phyloP scores from a whole-genome alignment of 1,140 invertebrate species.

The Asbolus verrucosus region DNA sequence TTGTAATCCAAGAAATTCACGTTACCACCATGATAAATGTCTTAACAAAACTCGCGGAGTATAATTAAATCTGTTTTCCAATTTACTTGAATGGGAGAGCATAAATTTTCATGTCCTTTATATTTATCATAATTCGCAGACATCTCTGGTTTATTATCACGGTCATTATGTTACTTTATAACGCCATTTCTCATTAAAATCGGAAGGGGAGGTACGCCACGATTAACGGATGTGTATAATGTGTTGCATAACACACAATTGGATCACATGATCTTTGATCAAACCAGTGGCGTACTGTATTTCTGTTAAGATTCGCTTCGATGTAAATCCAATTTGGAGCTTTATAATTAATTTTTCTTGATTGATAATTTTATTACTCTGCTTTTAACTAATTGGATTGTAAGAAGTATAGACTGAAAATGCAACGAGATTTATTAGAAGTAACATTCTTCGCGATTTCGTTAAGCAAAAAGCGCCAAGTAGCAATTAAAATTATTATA shows the following conservation, averaged over 20 bases:
- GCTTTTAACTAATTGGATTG: no score
- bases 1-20: constrained; percentile 1
- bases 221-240: constrained; percentile 6
- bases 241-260: constrained; percentile 8
- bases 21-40: not conserved
- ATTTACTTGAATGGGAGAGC: constrained; percentile 17
- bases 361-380: no score
- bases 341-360: no score
- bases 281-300: no score
- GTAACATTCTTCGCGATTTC: no score
- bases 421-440: no score
- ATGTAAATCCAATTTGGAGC: no score
- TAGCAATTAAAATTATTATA: no score
- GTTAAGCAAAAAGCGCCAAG: no score
- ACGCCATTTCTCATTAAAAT: constrained; percentile 11
- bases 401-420: no score
- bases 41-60: constrained; percentile 14
- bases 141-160: constrained; percentile 4
- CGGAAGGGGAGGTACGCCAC: not conserved
- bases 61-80: constrained; percentile 31
- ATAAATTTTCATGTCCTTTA: constrained; percentile 17
- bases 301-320: no score
- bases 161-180: constrained; percentile 8
- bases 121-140: constrained; percentile 22
- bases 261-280: no score